Percentiles rank a stretch among this genome's conserved stretches.
These are phyloP conservation scores for Lycia hirtaria DNA, from an alignment of 2,888 invertebrate species.

Conservation along the genomic window DNA sequence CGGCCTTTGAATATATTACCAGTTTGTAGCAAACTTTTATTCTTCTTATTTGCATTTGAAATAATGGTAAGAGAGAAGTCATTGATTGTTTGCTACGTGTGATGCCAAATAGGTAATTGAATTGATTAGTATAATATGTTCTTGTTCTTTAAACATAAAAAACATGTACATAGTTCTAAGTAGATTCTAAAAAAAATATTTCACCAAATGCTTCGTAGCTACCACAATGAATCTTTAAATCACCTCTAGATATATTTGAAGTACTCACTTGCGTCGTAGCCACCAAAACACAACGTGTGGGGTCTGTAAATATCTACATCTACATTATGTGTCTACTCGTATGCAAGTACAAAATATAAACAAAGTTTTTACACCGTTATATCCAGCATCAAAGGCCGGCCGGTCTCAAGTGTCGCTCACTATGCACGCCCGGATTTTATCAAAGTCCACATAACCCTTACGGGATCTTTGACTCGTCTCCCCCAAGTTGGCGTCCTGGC, in stretches of 20 bases:
- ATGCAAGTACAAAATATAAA: background rate
- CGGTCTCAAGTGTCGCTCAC: constrained; percentile 30
- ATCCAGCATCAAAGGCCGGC: constrained; percentile 19
- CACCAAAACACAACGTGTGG: too few relatives aligned
- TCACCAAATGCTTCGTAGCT: too few relatives aligned
- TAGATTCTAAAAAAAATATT: too few relatives aligned
- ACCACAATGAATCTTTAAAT: too few relatives aligned
- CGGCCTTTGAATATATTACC: constrained; percentile 16
- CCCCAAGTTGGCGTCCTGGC: constrained; percentile 48
- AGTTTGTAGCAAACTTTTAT: constrained; percentile 15
- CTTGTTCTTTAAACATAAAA: too few relatives aligned
- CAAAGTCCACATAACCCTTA: constrained; percentile 29
- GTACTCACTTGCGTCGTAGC: too few relatives aligned
- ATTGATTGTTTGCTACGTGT: background rate
- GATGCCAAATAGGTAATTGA: too few relatives aligned
- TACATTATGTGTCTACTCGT: background rate
- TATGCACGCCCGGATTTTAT: constrained; percentile 25
- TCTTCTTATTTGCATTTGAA: constrained; percentile 3
- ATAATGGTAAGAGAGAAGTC: background rate
- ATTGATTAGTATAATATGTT: too few relatives aligned
- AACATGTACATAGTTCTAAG: too few relatives aligned
- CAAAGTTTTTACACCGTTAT: constrained; percentile 10
- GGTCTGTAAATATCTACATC: too few relatives aligned
- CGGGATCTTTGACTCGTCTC: constrained; percentile 36
- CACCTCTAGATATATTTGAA: too few relatives aligned